Base-by-base conservation (phyloP, 2,113 vertebrate species). In the Tricholaema leucomelas region DNA sequence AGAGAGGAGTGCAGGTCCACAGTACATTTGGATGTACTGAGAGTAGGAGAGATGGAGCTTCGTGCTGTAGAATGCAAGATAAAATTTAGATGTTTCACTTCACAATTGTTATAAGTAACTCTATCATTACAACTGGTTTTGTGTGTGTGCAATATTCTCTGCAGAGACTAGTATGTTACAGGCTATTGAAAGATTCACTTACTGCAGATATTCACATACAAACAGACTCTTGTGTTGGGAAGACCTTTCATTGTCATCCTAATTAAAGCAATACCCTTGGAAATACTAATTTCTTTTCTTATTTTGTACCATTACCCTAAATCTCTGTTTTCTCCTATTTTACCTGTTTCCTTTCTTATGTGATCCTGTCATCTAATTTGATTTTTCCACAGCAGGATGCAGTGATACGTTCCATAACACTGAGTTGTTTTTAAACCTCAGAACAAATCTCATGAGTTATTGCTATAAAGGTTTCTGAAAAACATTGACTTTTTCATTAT, bases 11-110 rank as follows among this genome's bases (percentile, higher is more conserved):
- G 36, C 11, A 70, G 30, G 27, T 64, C 85, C 36, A 59, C 12
- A 59, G 7, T 72, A 14, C 7, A 5, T 33, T 58, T 1, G 3
- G 9, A 14, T 30, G 8, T 72, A 56, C 81, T 0, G 1, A 69
- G 12, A 50, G 59, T 5, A 72, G 67, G 36, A 75, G 59, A 19
- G 25, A 28, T 79, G 42, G 20, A 76, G 16, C 27, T 40, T 65
- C 40, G 33, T 5, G 2, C 33, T 72, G 20, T 16, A 76, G 67
- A 71, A 76, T n/a, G 4, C 16, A 30, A 71, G 21, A 72, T 40
- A 15, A 40, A 40, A 15, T 76, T 56, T 40, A 33, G 42, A 27
- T 63, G 35, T 74, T 80, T 94, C 8, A 23, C 8, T 61, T 88
- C 35, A 13, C 11, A 72, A 12, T 1, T 85, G 4, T 72, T 77